These are phyloP conservation scores for Probaryconus sp. DNA, from an alignment of 1,140 invertebrate genomes.

Conservation along the genomic window DNA sequence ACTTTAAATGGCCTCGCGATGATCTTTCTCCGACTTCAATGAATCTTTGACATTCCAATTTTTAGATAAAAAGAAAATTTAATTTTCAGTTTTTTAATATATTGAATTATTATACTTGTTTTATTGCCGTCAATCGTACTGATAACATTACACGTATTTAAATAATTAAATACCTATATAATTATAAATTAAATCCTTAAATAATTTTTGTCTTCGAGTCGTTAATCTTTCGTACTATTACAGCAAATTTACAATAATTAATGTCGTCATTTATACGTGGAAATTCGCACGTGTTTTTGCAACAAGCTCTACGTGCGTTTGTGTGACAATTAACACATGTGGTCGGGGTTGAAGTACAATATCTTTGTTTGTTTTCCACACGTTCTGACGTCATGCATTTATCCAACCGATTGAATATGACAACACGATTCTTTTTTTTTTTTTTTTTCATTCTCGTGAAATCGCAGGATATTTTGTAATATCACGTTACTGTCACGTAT, in stretches of 20 bases:
- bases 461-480: conserved; percentile 54
- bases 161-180: too few relatives aligned
- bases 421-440: conserved; percentile 56
- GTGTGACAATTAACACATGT: conserved; percentile 70
- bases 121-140: too few relatives aligned
- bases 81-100: too few relatives aligned
- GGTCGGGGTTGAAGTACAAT: conserved; percentile 57
- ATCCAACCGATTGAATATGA: conserved; percentile 61
- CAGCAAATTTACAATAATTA: conserved; percentile 56
- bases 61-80: too few relatives aligned
- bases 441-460: conserved; percentile 50
- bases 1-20: too few relatives aligned
- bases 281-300: conserved; percentile 65
- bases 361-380: conserved; percentile 58
- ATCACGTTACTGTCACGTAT: conserved; percentile 35
- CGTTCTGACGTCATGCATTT: conserved; percentile 63
- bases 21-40: too few relatives aligned
- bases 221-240: conserved; percentile 55
- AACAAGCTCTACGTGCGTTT: conserved; percentile 59
- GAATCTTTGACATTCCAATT: too few relatives aligned
- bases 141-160: too few relatives aligned
- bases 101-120: too few relatives aligned
- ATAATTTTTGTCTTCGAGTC: conserved; percentile 23
- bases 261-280: conserved; percentile 56
- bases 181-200: too few relatives aligned